Evolutionary conservation across 2,113 vertebrate genomes (phyloP).

Genomic region (Coregonus clupeaformis): DNA sequence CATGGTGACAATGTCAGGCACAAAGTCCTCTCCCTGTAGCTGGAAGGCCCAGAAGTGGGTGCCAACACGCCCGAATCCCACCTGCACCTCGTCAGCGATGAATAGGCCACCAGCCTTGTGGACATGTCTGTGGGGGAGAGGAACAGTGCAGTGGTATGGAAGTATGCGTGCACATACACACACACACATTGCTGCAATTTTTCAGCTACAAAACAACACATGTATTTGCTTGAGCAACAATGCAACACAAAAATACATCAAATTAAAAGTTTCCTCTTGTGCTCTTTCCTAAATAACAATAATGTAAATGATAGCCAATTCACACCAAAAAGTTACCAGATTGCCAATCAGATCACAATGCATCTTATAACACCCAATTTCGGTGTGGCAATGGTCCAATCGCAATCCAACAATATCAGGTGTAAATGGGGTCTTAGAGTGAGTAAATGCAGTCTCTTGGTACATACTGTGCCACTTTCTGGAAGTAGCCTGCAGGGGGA

Average conservation of each 20-base stretch:
- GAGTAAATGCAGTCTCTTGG: not conserved
- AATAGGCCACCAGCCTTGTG: conserved; percentile 82
- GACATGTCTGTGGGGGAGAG: conserved; percentile 75
- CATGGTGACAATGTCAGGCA: conserved; percentile 97
- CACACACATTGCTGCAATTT: not conserved
- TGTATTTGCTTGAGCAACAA: no score
- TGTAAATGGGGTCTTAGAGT: not conserved
- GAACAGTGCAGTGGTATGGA: not conserved
- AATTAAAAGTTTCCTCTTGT: no score
- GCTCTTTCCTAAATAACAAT: no score
- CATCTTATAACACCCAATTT: no score
- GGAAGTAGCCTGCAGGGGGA: conserved; percentile 93
- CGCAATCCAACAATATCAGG: not conserved
- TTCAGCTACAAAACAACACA: no score
- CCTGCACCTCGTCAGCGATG: conserved; percentile 96
- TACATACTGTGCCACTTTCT: conserved; percentile 97
- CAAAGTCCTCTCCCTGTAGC: conserved; percentile 86
- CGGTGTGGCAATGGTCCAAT: no score
- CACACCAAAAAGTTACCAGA: no score
- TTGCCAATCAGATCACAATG: no score
- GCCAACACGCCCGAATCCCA: conserved; percentile 93
- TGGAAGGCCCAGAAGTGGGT: conserved; percentile 95
- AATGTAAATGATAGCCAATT: no score
- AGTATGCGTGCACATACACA: not conserved
- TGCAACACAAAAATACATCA: no score